A percentile compares a stretch with the other conserved stretches of the same genome.
phyloP scores from a whole-genome alignment of 2,888 invertebrate genomes.

The Campoletis raptor region DNA sequence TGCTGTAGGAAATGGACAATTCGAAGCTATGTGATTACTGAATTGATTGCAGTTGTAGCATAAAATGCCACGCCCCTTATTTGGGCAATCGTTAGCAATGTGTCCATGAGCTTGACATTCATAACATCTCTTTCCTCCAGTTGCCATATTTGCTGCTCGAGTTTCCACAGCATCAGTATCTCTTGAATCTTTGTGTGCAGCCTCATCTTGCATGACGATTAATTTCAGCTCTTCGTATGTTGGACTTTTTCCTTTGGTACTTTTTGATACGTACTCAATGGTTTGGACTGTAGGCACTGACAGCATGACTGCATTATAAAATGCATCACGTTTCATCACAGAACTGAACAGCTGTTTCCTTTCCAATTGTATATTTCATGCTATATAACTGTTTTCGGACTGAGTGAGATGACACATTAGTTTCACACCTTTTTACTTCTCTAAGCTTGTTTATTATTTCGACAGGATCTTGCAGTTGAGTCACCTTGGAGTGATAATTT shows the following conservation, averaged over 20 bases:
- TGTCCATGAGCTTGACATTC: constrained; percentile 47
- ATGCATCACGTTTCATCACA: constrained; percentile 65
- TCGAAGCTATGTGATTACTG: constrained; percentile 33
- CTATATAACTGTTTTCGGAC: constrained; percentile 45
- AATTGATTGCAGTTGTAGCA: constrained; percentile 30
- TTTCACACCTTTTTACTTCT: constrained; percentile 60
- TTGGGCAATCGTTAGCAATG: constrained; percentile 18
- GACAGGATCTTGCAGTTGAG: constrained; percentile 53
- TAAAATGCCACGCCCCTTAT: constrained; percentile 19
- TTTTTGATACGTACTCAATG: constrained; percentile 46
- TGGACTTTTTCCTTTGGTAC: constrained; percentile 31
- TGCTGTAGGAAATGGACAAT: constrained; percentile 43
- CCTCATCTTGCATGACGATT: constrained; percentile 49
- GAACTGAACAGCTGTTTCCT: constrained; percentile 59
- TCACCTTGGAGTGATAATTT: constrained; percentile 51
- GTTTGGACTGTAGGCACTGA: constrained; percentile 53
- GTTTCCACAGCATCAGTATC: background rate
- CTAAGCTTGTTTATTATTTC: constrained; percentile 44
- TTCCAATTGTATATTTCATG: constrained; percentile 30
- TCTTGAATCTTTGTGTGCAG: constrained; percentile 26
- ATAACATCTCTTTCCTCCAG: constrained; percentile 36
- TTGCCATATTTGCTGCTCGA: constrained; percentile 11
- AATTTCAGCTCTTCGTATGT: constrained; percentile 51
- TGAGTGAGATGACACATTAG: constrained; percentile 40
- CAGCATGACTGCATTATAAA: constrained; percentile 46